These are phyloP conservation scores for Arctia plantaginis DNA, from an alignment of 2,888 invertebrate species.

Conservation along the genomic window DNA sequence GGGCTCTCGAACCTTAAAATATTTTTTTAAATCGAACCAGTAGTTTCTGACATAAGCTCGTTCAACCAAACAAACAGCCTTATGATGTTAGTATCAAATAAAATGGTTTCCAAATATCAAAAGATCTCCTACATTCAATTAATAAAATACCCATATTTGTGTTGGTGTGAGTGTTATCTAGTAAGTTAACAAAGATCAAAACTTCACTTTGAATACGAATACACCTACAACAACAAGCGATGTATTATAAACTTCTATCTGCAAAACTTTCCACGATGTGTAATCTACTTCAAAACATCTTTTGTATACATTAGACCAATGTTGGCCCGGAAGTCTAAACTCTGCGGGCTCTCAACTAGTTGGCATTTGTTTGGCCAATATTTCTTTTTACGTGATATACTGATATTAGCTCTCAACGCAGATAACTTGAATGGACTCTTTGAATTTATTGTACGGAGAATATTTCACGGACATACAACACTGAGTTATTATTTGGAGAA, in stretches of 20 bases:
- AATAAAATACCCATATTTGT: background rate
- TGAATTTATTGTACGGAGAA: conserved; percentile 45
- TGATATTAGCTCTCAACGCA: conserved; percentile 51
- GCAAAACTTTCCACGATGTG: conserved; percentile 15
- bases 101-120: background rate
- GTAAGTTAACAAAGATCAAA: background rate
- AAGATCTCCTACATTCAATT: background rate
- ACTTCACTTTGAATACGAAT: conserved; percentile 51
- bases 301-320: conserved; percentile 40
- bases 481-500: conserved; percentile 28
- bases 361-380: conserved; percentile 43
- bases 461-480: conserved; percentile 36
- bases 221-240: conserved; percentile 32
- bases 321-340: conserved; percentile 33
- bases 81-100: no score
- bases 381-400: conserved; percentile 53
- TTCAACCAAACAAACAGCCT: no score
- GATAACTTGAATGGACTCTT: conserved; percentile 49
- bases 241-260: conserved; percentile 13
- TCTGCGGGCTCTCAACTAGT: conserved; percentile 40
- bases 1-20: no score
- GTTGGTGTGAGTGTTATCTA: background rate
- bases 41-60: no score
- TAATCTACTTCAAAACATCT: conserved; percentile 27
- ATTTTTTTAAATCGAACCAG: no score